Evolutionary conservation across 2,113 vertebrate species (phyloP).

Genomic region (Phylloscopus trochiloides): DNA sequence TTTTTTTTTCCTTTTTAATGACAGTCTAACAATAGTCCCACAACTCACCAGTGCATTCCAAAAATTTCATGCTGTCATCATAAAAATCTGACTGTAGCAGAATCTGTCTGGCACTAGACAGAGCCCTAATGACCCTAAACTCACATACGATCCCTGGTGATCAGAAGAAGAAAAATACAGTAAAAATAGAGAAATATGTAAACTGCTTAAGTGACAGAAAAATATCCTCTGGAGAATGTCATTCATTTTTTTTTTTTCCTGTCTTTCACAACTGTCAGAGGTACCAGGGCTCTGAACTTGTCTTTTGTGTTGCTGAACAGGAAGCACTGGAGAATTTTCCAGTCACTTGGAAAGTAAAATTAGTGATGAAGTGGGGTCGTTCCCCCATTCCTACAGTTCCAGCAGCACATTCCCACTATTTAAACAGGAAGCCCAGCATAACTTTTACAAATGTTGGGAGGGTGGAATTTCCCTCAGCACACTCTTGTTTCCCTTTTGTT

Average conservation of each 20-base stretch:
- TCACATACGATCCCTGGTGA: conserved; percentile 71
- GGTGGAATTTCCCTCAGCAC: neutral
- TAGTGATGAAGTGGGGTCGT: neutral
- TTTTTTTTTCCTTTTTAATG: conserved; percentile 23
- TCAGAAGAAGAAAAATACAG: conserved; percentile 61
- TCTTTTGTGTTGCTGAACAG: conserved; percentile 61
- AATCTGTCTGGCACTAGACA: conserved; percentile 73
- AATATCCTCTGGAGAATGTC: conserved; percentile 75
- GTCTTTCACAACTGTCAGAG: conserved; percentile 71
- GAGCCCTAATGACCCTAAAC: conserved; percentile 72
- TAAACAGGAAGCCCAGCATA: neutral
- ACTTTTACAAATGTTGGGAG: neutral
- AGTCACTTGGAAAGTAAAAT: conserved; percentile 54
- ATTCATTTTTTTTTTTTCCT: conserved; percentile 61
- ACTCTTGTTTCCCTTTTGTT: neutral
- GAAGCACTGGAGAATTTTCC: conserved; percentile 52
- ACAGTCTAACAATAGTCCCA: conserved; percentile 53
- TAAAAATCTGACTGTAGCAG: conserved; percentile 65
- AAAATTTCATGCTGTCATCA: conserved; percentile 79
- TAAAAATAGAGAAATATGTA: conserved; percentile 74
- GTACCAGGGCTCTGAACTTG: conserved; percentile 65
- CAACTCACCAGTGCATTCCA: conserved; percentile 77
- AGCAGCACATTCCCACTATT: neutral
- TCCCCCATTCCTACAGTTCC: neutral
- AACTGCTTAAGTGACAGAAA: conserved; percentile 81